Evolutionary conservation across 2,888 invertebrate species (phyloP).

Genomic region (Plebejus anna): DNA sequence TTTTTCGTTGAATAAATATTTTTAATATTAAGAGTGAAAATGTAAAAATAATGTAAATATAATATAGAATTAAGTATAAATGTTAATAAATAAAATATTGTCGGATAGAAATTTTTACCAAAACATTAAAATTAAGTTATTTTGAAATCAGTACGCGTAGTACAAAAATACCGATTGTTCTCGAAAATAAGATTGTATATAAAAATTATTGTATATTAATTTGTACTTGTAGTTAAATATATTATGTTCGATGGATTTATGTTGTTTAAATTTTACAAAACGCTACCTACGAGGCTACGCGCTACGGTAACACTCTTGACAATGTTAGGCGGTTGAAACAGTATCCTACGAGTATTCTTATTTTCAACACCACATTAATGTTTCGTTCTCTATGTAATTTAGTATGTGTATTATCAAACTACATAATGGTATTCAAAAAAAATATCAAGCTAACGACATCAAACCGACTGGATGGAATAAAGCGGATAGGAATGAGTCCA

Average conservation of each 20-base stretch:
- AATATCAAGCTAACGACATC: too few relatives aligned
- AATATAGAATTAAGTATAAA: neutral
- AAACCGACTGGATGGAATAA: too few relatives aligned
- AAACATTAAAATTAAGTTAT: constrained; percentile 34
- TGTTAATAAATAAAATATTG: constrained; percentile 13
- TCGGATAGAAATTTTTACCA: constrained; percentile 41
- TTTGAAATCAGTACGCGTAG: constrained; percentile 28
- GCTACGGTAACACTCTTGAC: neutral
- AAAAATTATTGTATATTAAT: constrained; percentile 58
- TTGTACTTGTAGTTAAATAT: constrained; percentile 65
- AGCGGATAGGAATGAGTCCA: too few relatives aligned
- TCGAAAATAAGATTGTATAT: constrained; percentile 47
- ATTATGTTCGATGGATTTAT: constrained; percentile 37
- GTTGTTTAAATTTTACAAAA: constrained; percentile 32
- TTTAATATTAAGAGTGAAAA: neutral
- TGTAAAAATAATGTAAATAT: constrained; percentile 34
- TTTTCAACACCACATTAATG: too few relatives aligned
- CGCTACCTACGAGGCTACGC: neutral
- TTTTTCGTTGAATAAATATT: neutral
- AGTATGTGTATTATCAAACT: too few relatives aligned
- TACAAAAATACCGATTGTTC: constrained; percentile 43
- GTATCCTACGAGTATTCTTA: too few relatives aligned
- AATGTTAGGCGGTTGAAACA: too few relatives aligned
- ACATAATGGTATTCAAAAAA: too few relatives aligned
- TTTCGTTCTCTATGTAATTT: too few relatives aligned